Percentiles rank a stretch among this genome's conserved stretches.
Evolutionary conservation across 64 coral and sea anemone species (phyloP).

Genomic region (Exaiptasia diaphana): DNA sequence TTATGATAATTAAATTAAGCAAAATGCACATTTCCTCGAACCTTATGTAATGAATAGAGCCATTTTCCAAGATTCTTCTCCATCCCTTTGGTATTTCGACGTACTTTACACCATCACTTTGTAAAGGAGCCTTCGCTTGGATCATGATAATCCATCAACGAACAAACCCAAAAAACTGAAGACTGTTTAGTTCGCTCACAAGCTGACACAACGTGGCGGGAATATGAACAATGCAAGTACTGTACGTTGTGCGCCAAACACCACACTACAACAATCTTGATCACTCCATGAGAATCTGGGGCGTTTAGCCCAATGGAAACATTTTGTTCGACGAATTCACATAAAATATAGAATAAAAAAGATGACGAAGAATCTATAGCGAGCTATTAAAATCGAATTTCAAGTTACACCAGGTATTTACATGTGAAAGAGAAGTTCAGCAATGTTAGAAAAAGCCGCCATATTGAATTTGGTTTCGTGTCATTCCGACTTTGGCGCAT

Average conservation of each 20-base stretch:
- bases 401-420: conserved; percentile 32
- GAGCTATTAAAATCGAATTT: conserved; percentile 6
- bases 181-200: neutral
- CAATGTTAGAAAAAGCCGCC: conserved; percentile 71
- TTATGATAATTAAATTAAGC: too few species aligned
- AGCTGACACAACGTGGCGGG: conserved; percentile 63
- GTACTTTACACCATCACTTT: conserved; percentile 44
- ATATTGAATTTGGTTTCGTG: conserved; percentile 77
- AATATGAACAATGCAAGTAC: conserved; percentile 36
- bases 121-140: conserved; percentile 1
- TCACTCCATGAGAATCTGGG: neutral
- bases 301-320: neutral
- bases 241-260: neutral
- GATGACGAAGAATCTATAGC: neutral
- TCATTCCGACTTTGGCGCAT: conserved; percentile 6
- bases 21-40: too few species aligned
- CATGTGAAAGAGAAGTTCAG: conserved; percentile 51
- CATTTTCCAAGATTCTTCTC: conserved; percentile 88
- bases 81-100: conserved; percentile 84
- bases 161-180: conserved; percentile 11
- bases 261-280: conserved; percentile 9
- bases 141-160: conserved; percentile 87
- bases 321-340: conserved; percentile 29
- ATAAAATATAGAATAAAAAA: neutral
- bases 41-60: conserved; percentile 87